These are phyloP conservation scores for Clavelina lepadiformis DNA, from an alignment of 23 tunicate genomes.

Conservation along the genomic window DNA sequence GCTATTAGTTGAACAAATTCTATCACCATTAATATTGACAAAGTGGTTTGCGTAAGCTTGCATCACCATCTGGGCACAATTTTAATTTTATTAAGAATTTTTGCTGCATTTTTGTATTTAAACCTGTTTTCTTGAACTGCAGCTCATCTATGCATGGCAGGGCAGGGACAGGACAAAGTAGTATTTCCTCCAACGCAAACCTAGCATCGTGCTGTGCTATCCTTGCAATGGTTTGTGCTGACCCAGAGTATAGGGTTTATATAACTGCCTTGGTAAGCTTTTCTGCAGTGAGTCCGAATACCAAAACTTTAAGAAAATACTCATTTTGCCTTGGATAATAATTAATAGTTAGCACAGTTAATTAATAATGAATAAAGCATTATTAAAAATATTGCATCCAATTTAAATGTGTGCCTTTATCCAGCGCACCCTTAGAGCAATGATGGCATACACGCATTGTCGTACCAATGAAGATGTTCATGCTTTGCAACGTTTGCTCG, in stretches of 20 bases:
- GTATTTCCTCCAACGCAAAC: slow-evolving; percentile 35
- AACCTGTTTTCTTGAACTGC: not conserved
- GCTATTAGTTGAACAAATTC: too few species aligned
- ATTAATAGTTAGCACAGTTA: too few species aligned
- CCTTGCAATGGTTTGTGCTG: slow-evolving; percentile 82
- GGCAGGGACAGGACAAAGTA: slow-evolving; percentile 8
- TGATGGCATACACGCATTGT: slow-evolving; percentile 93
- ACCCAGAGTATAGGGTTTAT: slow-evolving; percentile 86
- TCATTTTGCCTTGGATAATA: too few species aligned
- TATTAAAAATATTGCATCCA: too few species aligned
- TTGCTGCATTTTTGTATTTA: not conserved
- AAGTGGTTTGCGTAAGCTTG: too few species aligned
- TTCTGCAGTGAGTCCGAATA: too few species aligned
- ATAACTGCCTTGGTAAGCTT: slow-evolving; percentile 79
- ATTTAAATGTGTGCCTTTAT: not conserved
- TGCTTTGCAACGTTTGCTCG: slow-evolving; percentile 55
- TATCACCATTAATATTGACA: too few species aligned
- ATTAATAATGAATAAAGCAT: too few species aligned
- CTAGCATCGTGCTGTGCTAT: slow-evolving; percentile 77
- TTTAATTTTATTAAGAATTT: too few species aligned
- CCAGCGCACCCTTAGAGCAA: slow-evolving; percentile 79
- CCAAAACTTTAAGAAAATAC: too few species aligned
- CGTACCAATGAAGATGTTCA: slow-evolving; percentile 49
- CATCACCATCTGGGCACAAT: too few species aligned
- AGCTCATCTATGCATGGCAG: slow-evolving; percentile 34